Conservation (phyloP, 2,888 invertebrate genomes). For the Brenthis ino region DNA sequence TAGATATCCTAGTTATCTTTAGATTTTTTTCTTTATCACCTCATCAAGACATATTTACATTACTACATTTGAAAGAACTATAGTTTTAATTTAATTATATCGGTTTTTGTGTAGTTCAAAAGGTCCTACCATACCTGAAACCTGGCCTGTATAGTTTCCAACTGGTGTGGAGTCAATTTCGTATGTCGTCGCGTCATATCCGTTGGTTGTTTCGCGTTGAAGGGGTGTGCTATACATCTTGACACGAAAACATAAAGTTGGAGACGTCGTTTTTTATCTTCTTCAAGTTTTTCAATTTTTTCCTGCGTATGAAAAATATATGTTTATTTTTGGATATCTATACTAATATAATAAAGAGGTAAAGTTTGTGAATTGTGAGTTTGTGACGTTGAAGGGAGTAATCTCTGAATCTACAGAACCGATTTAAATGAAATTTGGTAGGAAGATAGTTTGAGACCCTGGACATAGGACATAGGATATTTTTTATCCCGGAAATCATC, state of each 20-base stretch:
- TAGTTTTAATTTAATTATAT: too few relatives aligned
- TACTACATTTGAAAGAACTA: too few relatives aligned
- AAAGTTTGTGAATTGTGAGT: too few relatives aligned
- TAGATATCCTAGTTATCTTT: background rate
- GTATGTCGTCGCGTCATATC: constrained; percentile 98
- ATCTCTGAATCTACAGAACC: too few relatives aligned
- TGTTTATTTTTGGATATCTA: background rate
- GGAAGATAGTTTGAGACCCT: too few relatives aligned
- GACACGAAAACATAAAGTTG: constrained; percentile 99
- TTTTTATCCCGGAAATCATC: too few relatives aligned
- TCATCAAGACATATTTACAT: too few relatives aligned
- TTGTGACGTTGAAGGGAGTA: too few relatives aligned
- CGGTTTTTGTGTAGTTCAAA: too few relatives aligned
- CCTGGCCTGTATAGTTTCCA: constrained; percentile 95
- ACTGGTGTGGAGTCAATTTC: constrained; percentile 97
- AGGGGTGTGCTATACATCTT: constrained; percentile 98
- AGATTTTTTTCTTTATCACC: background rate
- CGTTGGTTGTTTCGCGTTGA: constrained; percentile 99
- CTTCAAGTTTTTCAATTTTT: constrained; percentile 97
- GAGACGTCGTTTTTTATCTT: constrained; percentile 95
- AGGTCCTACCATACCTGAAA: constrained; percentile 88
- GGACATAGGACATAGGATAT: too few relatives aligned
- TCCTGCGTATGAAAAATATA: constrained; percentile 78
- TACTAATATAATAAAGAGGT: too few relatives aligned
- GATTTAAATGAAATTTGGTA: too few relatives aligned